Base-by-base conservation (phyloP, 2,113 vertebrate species). In the Podarcis cretensis region DNA sequence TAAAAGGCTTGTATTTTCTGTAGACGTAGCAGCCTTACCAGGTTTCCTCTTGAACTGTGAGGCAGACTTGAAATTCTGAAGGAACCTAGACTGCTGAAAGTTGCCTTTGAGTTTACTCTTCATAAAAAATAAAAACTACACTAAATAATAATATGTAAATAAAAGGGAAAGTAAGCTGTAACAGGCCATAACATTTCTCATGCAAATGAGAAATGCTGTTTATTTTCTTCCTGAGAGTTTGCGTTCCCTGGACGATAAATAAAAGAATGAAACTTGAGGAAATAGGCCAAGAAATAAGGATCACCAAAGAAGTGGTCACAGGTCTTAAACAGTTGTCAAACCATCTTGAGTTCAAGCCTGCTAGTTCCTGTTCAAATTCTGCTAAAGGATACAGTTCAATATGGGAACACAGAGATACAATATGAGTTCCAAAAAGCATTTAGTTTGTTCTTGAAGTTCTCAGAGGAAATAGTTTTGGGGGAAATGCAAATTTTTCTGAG, bases 401-500 rank as follows among this genome's bases (percentile, higher is more conserved):
- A 69, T 27, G 66, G 3, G n/a, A 81, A 87, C 4, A 71, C 32
- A 32, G 6, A 65, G 16, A 74, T 43, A 2, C 14, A 82, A 25
- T 40, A 81, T 63, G 30, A n/a, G 27, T 74, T 74, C 10, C 9
- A 74, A 82, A 86, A 59, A 13, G 40, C 37, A 14, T 86, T 86
- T 54, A 40, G 74, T 9, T 63, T 57, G 7, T 43, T 73, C 69
- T 30, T 71, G 21, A n/a, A 82, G 32, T n/a, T 40, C 54, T 87
- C 79, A 65, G 25, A 81, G 79, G 79, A 87, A 87, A 87, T 81
- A 14, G 23, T 65, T 74, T 59, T 18, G 23, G 65, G 85, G 18
- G 9, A 73, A 81, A 75, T 88, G 87, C 87, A 88, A 75, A 88
- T 88, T 43, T 65, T 32, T 69, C 32, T 75, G 6, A 66, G 40